Conservation (phyloP, 2,113 vertebrate genomes). For the Sphyrna mokarran region DNA sequence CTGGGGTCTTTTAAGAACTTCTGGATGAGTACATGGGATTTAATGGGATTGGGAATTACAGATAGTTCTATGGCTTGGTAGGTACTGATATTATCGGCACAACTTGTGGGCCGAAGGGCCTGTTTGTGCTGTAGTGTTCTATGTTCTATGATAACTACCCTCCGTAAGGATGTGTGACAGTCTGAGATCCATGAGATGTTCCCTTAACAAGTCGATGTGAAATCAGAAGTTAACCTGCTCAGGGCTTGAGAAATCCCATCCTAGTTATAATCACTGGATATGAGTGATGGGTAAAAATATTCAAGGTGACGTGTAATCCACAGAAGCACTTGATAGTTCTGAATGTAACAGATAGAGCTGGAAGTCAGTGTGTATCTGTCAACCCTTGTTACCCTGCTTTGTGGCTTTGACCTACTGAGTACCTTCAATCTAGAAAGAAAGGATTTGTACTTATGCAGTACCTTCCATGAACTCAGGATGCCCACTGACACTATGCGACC, state of each 20-base stretch:
- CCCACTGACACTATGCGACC: not conserved
- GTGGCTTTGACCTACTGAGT: not conserved
- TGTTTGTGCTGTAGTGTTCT: too few relatives aligned
- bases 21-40: too few relatives aligned
- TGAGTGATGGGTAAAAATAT: conserved; percentile 14
- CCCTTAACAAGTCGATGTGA: not conserved
- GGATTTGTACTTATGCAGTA: not conserved
- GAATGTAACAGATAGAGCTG: not conserved
- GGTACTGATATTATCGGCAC: too few relatives aligned
- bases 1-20: too few relatives aligned
- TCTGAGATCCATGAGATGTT: not conserved
- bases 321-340: not conserved
- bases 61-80: too few relatives aligned
- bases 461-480: not conserved
- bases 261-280: not conserved
- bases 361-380: not conserved
- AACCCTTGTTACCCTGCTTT: not conserved
- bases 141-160: not conserved
- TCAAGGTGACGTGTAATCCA: not conserved
- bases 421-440: not conserved
- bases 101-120: too few relatives aligned
- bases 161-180: not conserved
- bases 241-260: not conserved
- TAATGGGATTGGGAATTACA: too few relatives aligned
- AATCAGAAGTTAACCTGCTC: not conserved